Evolutionary conservation across 2,888 invertebrate genomes (phyloP).

Genomic region (Scaptomyza caliginosa): DNA sequence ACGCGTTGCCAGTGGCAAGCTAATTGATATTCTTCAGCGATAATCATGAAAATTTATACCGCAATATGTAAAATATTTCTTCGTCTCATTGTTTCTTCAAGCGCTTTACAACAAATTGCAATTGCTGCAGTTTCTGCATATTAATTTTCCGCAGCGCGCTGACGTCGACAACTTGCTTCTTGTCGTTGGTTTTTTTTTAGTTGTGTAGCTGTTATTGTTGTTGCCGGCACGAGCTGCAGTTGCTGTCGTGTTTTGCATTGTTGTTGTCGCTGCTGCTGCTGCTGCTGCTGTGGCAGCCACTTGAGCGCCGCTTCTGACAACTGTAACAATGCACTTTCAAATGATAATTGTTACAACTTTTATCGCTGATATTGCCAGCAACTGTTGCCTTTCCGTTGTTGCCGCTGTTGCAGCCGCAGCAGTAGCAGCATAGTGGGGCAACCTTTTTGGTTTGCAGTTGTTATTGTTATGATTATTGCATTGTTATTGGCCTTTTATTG

Average conservation of each 20-base stretch:
- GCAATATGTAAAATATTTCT: constrained; percentile 70
- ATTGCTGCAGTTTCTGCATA: constrained; percentile 74
- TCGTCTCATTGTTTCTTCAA: constrained; percentile 68
- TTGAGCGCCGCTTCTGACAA: constrained; percentile 66
- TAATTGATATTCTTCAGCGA: constrained; percentile 68
- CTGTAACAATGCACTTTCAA: constrained; percentile 78
- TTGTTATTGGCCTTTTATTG: constrained; percentile 74
- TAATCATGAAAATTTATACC: constrained; percentile 71
- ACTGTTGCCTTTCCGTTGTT: constrained; percentile 54
- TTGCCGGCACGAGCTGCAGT: constrained; percentile 56
- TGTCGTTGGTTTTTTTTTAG: constrained; percentile 28
- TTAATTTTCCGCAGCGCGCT: constrained; percentile 63
- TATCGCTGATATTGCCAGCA: constrained; percentile 72
- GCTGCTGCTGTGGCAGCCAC: constrained; percentile 42
- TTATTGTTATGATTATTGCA: constrained; percentile 74
- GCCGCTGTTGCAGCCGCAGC: constrained; percentile 31
- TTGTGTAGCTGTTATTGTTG: constrained; percentile 21
- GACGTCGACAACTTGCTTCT: constrained; percentile 41
- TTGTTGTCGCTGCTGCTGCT: constrained; percentile 23
- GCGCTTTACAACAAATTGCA: constrained; percentile 70
- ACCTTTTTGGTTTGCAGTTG: constrained; percentile 37
- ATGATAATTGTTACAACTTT: constrained; percentile 79
- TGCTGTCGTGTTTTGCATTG: constrained; percentile 31
- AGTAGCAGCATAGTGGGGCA: constrained; percentile 42
- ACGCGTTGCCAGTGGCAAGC: constrained; percentile 22